phyloP scores from a whole-genome alignment of 2,113 vertebrate genomes.

The Chelonoidis abingdonii region DNA sequence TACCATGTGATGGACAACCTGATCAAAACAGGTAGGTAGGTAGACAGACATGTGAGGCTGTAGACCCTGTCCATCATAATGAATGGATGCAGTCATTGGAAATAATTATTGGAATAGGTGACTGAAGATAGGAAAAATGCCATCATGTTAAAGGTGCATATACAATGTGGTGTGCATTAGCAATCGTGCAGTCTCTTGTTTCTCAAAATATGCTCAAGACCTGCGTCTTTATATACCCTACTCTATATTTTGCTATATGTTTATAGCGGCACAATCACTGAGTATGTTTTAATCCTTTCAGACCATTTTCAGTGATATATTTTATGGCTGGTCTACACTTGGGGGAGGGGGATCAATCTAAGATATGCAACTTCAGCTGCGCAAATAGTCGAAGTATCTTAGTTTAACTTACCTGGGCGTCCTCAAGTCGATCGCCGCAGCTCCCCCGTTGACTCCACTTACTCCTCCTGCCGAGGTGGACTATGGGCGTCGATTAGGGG shows the following conservation, averaged over 20 bases:
- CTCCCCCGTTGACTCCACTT: too few species aligned
- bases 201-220: neutral
- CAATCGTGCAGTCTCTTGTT: slow-evolving; percentile 37
- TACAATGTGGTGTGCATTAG: neutral
- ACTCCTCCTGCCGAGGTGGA: too few species aligned
- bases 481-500: too few species aligned
- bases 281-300: slow-evolving; percentile 59
- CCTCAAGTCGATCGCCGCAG: too few species aligned
- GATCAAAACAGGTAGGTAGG: neutral
- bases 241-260: slow-evolving; percentile 61
- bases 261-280: slow-evolving; percentile 59
- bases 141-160: neutral
- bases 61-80: neutral
- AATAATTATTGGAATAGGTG: neutral
- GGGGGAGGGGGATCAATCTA: too few species aligned
- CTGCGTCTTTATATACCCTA: slow-evolving; percentile 3
- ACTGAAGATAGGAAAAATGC: slow-evolving; percentile 14
- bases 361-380: too few species aligned
- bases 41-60: neutral
- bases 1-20: too few species aligned
- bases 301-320: slow-evolving; percentile 54
- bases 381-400: too few species aligned
- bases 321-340: neutral
- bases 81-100: neutral
- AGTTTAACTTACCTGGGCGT: too few species aligned